A percentile compares a stretch with the other conserved stretches of the same genome.
Conservation (phyloP, 2,113 vertebrate species). For the Monarcha castaneiventris region DNA sequence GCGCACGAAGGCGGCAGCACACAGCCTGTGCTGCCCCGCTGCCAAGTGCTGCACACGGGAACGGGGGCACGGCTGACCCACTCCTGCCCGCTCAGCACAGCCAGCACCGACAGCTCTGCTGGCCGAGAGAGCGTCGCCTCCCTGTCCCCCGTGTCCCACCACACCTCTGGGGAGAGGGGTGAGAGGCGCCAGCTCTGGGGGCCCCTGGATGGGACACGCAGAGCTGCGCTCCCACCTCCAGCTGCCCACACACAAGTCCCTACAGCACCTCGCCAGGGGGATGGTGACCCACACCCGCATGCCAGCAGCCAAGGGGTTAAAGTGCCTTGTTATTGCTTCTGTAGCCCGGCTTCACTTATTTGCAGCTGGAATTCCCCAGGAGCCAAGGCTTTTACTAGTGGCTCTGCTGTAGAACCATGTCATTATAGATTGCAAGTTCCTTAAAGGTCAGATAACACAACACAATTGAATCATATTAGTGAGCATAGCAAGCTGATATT, state of each 20-base stretch:
- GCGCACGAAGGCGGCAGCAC: fast-evolving
- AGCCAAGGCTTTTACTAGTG: neutral
- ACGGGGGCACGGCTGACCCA: fast-evolving
- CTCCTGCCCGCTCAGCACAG: neutral
- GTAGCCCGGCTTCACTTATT: neutral
- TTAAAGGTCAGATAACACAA: constrained; percentile 69
- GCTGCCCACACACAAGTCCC: fast-evolving
- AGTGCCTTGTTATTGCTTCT: neutral
- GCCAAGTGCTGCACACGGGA: fast-evolving
- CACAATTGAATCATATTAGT: constrained; percentile 66
- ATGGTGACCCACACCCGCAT: neutral
- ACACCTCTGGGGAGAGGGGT: fast-evolving
- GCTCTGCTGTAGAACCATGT: neutral
- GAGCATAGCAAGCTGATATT: constrained; percentile 60
- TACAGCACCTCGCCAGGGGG: fast-evolving
- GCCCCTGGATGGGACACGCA: fast-evolving
- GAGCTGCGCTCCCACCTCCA: neutral
- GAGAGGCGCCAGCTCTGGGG: fast-evolving
- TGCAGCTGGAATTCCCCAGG: constrained; percentile 1
- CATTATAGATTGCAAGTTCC: constrained; percentile 48
- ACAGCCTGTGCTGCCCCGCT: fast-evolving
- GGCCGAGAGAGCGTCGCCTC: fast-evolving
- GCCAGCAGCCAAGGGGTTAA: neutral
- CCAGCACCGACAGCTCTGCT: fast-evolving
- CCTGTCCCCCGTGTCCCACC: neutral